These are phyloP conservation scores for Heliconius eleuchia DNA, from an alignment of 1,140 invertebrate genomes.

Conservation along the genomic window DNA sequence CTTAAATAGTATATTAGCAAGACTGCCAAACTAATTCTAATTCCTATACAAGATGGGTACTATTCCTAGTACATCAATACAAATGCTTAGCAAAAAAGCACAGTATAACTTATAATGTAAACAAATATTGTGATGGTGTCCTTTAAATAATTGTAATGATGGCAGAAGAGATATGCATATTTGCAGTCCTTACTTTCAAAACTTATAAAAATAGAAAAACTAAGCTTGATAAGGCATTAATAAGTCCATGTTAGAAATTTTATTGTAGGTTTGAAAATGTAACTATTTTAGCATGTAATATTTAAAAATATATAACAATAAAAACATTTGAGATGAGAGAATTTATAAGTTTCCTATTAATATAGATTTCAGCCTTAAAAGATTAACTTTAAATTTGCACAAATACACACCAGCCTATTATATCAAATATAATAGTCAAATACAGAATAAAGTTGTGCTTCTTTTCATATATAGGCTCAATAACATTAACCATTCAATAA, in stretches of 20 bases:
- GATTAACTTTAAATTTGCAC: slow-evolving; percentile 17
- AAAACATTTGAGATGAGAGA: slow-evolving; percentile 9
- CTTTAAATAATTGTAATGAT: slow-evolving; percentile 19
- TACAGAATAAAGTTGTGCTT: slow-evolving; percentile 39
- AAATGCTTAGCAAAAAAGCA: slow-evolving; percentile 39
- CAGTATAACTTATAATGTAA: slow-evolving; percentile 38
- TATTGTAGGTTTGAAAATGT: neutral
- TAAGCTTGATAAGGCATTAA: neutral
- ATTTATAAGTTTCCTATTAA: slow-evolving; percentile 15
- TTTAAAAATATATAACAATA: slow-evolving; percentile 7
- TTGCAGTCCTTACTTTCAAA: neutral
- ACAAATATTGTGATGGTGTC: slow-evolving; percentile 52
- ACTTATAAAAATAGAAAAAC: slow-evolving; percentile 13
- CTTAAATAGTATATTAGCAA: slow-evolving; percentile 41
- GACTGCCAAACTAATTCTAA: slow-evolving; percentile 35
- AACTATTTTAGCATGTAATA: slow-evolving; percentile 9
- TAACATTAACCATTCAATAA: slow-evolving; percentile 34
- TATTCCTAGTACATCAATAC: slow-evolving; percentile 21
- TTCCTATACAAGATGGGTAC: slow-evolving; percentile 24
- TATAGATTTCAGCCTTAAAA: slow-evolving; percentile 30
- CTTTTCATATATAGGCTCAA: slow-evolving; percentile 43
- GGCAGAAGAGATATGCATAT: neutral
- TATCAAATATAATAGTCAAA: slow-evolving; percentile 26
- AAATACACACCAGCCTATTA: slow-evolving; percentile 26
- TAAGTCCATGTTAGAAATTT: neutral